Evolutionary conservation across 1,140 invertebrate species (phyloP).

Genomic region (Scaptomyza montana): DNA sequence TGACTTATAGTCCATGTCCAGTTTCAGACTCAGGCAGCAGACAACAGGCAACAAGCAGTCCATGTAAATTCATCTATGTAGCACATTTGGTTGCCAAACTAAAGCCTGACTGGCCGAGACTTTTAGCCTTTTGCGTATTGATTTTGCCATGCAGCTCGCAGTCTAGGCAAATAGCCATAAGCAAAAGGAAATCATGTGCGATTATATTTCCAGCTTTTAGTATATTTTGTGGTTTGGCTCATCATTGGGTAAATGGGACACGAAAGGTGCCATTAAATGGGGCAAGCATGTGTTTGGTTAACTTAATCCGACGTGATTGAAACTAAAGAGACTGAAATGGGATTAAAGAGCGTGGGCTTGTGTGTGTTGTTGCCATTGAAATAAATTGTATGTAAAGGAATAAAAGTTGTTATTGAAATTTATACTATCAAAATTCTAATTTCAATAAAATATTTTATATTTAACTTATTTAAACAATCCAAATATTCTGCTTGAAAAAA

Average conservation of each 20-base stretch:
- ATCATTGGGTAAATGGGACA: conserved; percentile 41
- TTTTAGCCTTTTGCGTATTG: conserved; percentile 58
- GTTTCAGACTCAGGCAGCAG: conserved; percentile 19
- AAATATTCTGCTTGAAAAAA: background rate
- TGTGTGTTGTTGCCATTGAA: background rate
- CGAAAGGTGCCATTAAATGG: conserved; percentile 13
- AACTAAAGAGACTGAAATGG: conserved; percentile 9
- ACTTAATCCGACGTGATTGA: conserved; percentile 28
- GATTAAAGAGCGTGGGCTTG: background rate
- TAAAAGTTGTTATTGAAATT: too few relatives aligned
- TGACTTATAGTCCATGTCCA: conserved; percentile 67
- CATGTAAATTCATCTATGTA: conserved; percentile 71
- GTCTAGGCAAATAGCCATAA: conserved; percentile 63
- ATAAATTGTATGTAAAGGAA: too few relatives aligned
- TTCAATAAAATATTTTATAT: background rate
- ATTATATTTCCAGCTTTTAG: conserved; percentile 19
- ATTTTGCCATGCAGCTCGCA: conserved; percentile 61
- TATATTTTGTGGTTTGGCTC: conserved; percentile 12
- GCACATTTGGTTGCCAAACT: conserved; percentile 54
- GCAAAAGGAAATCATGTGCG: conserved; percentile 34
- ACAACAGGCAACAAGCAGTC: conserved; percentile 27
- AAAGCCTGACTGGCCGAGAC: conserved; percentile 10
- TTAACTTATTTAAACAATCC: background rate
- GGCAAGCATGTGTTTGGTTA: conserved; percentile 33
- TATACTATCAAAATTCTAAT: too few relatives aligned